phyloP scores from a whole-genome alignment of 1,140 invertebrate species.

The Zaprionus kolodkinae region DNA sequence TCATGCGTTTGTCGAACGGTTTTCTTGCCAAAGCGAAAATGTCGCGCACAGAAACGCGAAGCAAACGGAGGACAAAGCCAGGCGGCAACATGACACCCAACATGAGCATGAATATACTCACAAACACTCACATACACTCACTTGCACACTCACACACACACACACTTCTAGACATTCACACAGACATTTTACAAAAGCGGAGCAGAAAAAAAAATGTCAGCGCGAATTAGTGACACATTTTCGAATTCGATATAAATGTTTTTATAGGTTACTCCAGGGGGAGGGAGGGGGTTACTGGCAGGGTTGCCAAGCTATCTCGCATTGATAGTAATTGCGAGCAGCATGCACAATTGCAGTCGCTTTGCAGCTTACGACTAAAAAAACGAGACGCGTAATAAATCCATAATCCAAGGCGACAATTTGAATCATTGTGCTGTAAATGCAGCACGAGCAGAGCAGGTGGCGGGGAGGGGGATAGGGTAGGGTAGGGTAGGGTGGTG shows the following conservation, averaged over 20 bases:
- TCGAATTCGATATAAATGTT: slow-evolving; percentile 60
- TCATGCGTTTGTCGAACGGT: slow-evolving; percentile 12
- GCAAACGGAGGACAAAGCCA: slow-evolving; percentile 6
- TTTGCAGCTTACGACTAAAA: slow-evolving; percentile 64
- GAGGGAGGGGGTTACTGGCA: not conserved
- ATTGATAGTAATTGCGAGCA: slow-evolving; percentile 78
- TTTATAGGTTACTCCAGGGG: slow-evolving; percentile 24
- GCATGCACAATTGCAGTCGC: slow-evolving; percentile 79
- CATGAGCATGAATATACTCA: not conserved
- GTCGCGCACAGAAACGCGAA: slow-evolving; percentile 13
- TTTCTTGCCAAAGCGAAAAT: slow-evolving; percentile 21
- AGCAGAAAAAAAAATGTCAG: slow-evolving; percentile 64
- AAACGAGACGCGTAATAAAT: slow-evolving; percentile 80
- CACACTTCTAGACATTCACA: not conserved
- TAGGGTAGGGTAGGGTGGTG: not conserved
- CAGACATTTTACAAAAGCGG: too few relatives aligned
- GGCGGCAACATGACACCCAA: not conserved
- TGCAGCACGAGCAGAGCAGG: slow-evolving; percentile 35
- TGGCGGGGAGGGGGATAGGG: not conserved
- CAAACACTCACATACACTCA: not conserved
- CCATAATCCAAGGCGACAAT: slow-evolving; percentile 81
- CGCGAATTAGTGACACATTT: slow-evolving; percentile 79
- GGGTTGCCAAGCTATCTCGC: slow-evolving; percentile 32
- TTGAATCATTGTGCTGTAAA: slow-evolving; percentile 79
- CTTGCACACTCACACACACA: not conserved